Base-by-base conservation (phyloP, 2,797 vertebrate species). In the Acipenser oxyrinchus region DNA sequence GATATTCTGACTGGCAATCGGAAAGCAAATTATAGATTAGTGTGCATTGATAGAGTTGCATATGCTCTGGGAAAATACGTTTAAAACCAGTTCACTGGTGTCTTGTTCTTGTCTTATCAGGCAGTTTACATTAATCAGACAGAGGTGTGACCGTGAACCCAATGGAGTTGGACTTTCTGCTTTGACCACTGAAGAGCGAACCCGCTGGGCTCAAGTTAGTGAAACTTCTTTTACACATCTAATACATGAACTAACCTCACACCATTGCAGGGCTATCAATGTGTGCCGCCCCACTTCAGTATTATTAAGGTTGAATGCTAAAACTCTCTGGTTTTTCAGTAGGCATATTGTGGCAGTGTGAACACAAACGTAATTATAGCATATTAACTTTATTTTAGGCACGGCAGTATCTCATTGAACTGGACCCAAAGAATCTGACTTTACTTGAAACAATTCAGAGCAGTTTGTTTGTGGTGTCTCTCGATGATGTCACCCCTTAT, bases 391-490 rank as follows among this genome's bases (percentile, higher is more conserved):
- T 11, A 58, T 72, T 75, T 23, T 75, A 99, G 97, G 79, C 90
- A 70, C 88, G 94, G 66, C 89, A 96, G 50, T 84, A 98, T 84
- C 91, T 99, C 65, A 93, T 95, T 70, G 76, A 72, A 73, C 90
- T 98, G 61, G 91, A 96, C 83, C 91, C 91, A 69, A 87, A 87
- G 75, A 99, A 99, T 71, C 78, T 92, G 75, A 80, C 74, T 68
- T 78, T 86, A 51, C 83, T 99, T 78, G 94, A 99, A 81, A 92
- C 85, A 76, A 93, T 99, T 79, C 93, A 99, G 81, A 93, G 83
- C 78, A 91, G 94, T 73, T 71, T 98, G 79, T 89, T 97, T 59
- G 72, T 88, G 13, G 18, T 93, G 48, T 86, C 82, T 12, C 78
- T 99, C 18, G 95, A 98, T 69, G 91, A 95, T 67, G 13, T 74